Percentiles rank a stretch among this genome's conserved stretches.
Evolutionary conservation across 2,888 invertebrate genomes (phyloP).

Genomic region (Griposia aprilina): DNA sequence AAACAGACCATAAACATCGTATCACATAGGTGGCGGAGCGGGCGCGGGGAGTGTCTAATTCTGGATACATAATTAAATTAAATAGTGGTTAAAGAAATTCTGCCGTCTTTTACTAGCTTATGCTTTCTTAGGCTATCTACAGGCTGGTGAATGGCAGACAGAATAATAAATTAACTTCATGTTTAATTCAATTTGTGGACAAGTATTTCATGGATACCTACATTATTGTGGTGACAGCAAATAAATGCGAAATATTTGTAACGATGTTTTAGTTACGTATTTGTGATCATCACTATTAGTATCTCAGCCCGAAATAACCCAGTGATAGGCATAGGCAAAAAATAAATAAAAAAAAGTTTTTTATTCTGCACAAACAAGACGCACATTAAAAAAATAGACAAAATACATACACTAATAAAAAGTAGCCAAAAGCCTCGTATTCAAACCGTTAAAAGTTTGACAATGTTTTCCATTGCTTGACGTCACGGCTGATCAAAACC

Average conservation of each 20-base stretch:
- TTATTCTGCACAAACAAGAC: no score
- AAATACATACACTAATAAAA: no score
- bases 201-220: not conserved
- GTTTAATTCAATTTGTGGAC: not conserved
- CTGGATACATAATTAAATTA: no score
- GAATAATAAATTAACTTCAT: not conserved
- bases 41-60: not conserved
- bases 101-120: not conserved
- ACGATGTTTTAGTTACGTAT: not conserved
- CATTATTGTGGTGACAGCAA: not conserved
- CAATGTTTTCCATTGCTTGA: no score
- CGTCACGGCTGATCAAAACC: no score
- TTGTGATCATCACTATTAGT: not conserved
- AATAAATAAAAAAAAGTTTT: no score
- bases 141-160: no score
- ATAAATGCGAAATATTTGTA: not conserved
- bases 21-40: not conserved
- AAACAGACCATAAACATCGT: not conserved
- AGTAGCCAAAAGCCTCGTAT: no score
- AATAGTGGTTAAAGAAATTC: not conserved
- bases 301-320: not conserved
- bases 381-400: no score
- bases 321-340: no score
- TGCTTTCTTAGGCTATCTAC: not conserved
- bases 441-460: no score